Percentiles rank a stretch among this genome's conserved stretches.
These are phyloP conservation scores for Sicus ferrugineus DNA, from an alignment of 2,888 invertebrate species.

Conservation along the genomic window DNA sequence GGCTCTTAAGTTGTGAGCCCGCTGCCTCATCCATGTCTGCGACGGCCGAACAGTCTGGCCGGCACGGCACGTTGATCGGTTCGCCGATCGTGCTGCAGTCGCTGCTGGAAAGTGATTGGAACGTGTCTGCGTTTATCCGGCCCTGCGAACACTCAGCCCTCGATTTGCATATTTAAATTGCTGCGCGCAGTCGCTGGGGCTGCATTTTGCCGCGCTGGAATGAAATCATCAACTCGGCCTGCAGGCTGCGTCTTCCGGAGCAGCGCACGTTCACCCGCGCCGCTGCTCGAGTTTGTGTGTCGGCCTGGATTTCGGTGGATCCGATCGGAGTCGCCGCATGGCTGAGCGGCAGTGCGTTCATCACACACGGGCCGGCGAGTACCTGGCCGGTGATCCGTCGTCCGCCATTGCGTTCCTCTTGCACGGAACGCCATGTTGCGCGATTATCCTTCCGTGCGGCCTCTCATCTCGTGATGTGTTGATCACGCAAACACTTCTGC, in stretches of 20 bases:
- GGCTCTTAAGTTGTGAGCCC: too few species aligned
- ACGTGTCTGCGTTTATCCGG: constrained; percentile 18
- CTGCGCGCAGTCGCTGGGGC: constrained; percentile 4
- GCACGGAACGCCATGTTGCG: constrained; percentile 29
- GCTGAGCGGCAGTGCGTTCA: not conserved
- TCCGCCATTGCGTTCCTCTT: constrained; percentile 40
- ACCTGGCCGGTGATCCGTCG: constrained; percentile 19
- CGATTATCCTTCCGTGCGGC: constrained; percentile 7
- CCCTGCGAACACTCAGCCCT: not conserved
- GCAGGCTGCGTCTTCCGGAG: not conserved
- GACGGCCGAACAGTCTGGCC: not conserved
- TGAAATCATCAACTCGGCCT: constrained; percentile 28
- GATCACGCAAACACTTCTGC: constrained; percentile 16
- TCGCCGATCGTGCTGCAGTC: constrained; percentile 10
- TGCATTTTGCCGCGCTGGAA: constrained; percentile 16
- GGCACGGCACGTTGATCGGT: not conserved
- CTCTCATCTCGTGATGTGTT: constrained; percentile 3
- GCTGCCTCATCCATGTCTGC: not conserved
- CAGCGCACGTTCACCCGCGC: not conserved
- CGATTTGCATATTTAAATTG: constrained; percentile 32
- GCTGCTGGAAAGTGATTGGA: not conserved
- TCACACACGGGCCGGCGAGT: not conserved
- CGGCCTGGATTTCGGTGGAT: constrained; percentile 23
- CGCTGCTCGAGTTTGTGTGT: constrained; percentile 22
- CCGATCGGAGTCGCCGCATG: constrained; percentile 19